Percentiles rank a stretch among this genome's conserved stretches.
phyloP scores from a whole-genome alignment of 2,888 invertebrate species.

The Heliconius hortense region DNA sequence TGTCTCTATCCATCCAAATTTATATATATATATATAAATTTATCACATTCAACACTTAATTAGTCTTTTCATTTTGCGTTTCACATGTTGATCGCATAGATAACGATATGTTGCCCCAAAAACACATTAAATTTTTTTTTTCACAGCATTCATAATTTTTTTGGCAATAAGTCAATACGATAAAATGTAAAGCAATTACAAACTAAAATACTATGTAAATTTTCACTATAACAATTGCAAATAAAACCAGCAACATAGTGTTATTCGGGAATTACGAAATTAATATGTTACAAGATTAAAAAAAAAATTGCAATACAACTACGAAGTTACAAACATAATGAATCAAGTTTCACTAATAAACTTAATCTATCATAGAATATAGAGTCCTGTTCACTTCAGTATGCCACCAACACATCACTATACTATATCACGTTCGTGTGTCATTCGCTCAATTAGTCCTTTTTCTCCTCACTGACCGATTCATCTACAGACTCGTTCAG shows the following conservation, averaged over 20 bases:
- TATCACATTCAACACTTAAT: slow-evolving; percentile 61
- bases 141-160: slow-evolving; percentile 33
- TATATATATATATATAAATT: slow-evolving; percentile 51
- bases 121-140: slow-evolving; percentile 28
- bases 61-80: slow-evolving; percentile 62
- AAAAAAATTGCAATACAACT: slow-evolving; percentile 12
- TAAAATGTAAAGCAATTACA: slow-evolving; percentile 25
- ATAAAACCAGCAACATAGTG: background rate
- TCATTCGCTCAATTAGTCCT: slow-evolving; percentile 28
- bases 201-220: slow-evolving; percentile 15
- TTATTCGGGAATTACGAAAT: background rate
- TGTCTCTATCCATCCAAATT: slow-evolving; percentile 25
- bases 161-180: slow-evolving; percentile 37
- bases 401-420: slow-evolving; percentile 54
- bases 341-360: slow-evolving; percentile 18
- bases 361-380: slow-evolving; percentile 1
- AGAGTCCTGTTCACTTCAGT: slow-evolving; percentile 38
- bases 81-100: slow-evolving; percentile 58
- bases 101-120: slow-evolving; percentile 59
- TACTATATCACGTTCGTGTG: slow-evolving; percentile 45
- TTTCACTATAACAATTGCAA: background rate
- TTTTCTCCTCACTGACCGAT: slow-evolving; percentile 19
- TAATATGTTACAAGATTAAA: background rate
- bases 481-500: slow-evolving; percentile 33
- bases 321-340: slow-evolving; percentile 15